phyloP scores from a whole-genome alignment of 2,113 vertebrate species.

The Panthera tigris region DNA sequence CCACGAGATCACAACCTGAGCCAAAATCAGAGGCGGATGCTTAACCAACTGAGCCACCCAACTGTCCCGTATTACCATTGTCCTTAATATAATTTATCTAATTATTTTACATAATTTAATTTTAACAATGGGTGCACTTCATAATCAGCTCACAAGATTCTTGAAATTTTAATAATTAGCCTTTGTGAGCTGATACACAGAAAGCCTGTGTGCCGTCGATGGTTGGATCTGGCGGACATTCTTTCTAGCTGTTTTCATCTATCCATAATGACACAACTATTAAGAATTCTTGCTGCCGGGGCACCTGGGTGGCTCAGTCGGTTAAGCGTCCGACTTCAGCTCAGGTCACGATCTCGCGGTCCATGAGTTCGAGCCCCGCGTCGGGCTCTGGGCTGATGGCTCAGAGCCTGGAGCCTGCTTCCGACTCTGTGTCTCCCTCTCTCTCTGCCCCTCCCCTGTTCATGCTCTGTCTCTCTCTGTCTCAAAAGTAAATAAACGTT shows the following conservation, averaged over 20 bases:
- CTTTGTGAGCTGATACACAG: not conserved
- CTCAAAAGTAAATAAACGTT: no score
- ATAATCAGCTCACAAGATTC: not conserved
- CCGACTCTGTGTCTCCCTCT: no score
- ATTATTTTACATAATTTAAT: not conserved
- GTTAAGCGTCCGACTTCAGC: no score
- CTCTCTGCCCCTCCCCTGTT: no score
- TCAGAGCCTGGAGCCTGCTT: no score
- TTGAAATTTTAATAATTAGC: not conserved
- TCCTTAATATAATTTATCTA: slow-evolving; percentile 10
- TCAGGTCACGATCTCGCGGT: no score
- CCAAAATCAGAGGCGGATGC: no score
- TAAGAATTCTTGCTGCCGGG: not conserved
- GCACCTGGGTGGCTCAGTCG: not conserved
- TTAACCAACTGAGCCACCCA: no score
- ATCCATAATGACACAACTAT: not conserved
- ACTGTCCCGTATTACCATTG: not conserved
- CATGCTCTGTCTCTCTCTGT: no score
- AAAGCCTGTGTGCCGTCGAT: not conserved
- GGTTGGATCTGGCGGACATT: not conserved
- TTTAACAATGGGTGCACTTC: not conserved
- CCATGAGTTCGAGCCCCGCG: no score
- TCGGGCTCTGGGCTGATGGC: no score
- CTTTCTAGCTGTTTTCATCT: not conserved
- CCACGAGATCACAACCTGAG: no score